phyloP scores from a whole-genome alignment of 2,888 invertebrate genomes.

The Drosophila crucigera region DNA sequence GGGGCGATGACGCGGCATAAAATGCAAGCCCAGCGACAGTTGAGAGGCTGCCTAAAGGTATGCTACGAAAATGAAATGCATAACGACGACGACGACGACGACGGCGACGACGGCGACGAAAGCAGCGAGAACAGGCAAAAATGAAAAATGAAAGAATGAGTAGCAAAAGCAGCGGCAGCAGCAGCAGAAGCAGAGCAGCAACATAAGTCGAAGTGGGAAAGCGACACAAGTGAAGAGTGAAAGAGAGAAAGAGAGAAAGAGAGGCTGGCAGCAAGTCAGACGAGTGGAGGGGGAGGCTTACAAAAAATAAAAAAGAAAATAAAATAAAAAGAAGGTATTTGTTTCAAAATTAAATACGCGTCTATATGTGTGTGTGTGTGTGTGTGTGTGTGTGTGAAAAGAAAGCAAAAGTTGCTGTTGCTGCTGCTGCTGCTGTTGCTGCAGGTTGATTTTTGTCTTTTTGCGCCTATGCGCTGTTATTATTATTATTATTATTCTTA shows the following conservation, averaged over 20 bases:
- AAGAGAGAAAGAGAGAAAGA: neutral
- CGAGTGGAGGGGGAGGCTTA: conserved; percentile 24
- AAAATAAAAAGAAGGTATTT: conserved; percentile 53
- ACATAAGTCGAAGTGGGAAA: neutral
- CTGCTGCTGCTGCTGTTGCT: conserved; percentile 44
- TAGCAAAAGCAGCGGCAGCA: neutral
- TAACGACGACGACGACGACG: conserved; percentile 42
- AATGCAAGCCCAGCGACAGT: conserved; percentile 65
- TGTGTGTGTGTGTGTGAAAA: conserved; percentile 34
- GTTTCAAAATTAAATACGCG: conserved; percentile 78
- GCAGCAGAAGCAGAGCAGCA: conserved; percentile 1
- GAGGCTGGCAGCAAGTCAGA: conserved; percentile 19
- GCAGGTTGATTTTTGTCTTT: conserved; percentile 60
- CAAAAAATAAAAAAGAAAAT: conserved; percentile 23
- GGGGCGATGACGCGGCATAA: conserved; percentile 46
- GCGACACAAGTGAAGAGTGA: neutral
- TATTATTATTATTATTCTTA: conserved; percentile 61
- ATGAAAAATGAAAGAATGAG: conserved; percentile 4
- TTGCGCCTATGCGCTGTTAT: conserved; percentile 47
- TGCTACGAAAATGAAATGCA: conserved; percentile 65
- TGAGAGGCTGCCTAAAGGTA: conserved; percentile 70
- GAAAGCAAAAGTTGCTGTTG: conserved; percentile 75
- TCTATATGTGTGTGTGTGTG: conserved; percentile 10
- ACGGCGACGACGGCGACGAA: conserved; percentile 10
- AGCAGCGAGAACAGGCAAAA: conserved; percentile 16